Evolutionary conservation across 2,888 invertebrate species (phyloP).

Genomic region (Bellardia bayeri): DNA sequence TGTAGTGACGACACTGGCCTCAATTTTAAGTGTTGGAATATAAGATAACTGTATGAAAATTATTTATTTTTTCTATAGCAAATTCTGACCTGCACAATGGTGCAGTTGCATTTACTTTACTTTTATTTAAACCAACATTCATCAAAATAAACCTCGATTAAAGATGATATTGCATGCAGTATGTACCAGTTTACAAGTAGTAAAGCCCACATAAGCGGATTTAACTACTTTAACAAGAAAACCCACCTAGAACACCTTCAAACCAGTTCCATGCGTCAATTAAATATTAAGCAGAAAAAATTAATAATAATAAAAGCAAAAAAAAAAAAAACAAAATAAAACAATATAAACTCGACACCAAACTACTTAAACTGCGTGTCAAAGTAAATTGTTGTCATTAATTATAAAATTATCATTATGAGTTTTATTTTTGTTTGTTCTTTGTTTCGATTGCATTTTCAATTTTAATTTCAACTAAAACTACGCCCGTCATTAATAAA

Average conservation of each 20-base stretch:
- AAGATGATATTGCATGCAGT: constrained; percentile 10
- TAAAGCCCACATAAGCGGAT: constrained; percentile 23
- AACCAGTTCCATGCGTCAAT: constrained; percentile 3
- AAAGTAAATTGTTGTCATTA: constrained; percentile 40
- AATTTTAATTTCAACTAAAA: constrained; percentile 42
- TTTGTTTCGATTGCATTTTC: background rate
- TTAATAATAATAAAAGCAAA: background rate
- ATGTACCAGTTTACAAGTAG: background rate
- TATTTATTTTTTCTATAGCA: too few species aligned
- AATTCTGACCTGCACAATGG: too few species aligned
- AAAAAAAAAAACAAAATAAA: background rate
- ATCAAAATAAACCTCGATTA: background rate
- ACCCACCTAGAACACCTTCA: constrained; percentile 27
- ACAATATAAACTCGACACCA: constrained; percentile 1
- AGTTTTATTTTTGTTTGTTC: background rate
- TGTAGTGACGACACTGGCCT: too few species aligned
- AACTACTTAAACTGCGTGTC: constrained; percentile 26
- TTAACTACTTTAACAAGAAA: background rate
- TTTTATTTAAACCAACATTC: background rate
- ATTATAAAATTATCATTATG: constrained; percentile 48
- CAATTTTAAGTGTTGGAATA: too few species aligned
- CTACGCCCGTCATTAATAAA: constrained; percentile 56
- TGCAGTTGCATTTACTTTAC: too few species aligned
- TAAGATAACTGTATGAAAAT: too few species aligned
- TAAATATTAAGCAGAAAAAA: background rate